Evolutionary conservation across 2,888 invertebrate genomes (phyloP).

Genomic region (Chymomyza caudatula): DNA sequence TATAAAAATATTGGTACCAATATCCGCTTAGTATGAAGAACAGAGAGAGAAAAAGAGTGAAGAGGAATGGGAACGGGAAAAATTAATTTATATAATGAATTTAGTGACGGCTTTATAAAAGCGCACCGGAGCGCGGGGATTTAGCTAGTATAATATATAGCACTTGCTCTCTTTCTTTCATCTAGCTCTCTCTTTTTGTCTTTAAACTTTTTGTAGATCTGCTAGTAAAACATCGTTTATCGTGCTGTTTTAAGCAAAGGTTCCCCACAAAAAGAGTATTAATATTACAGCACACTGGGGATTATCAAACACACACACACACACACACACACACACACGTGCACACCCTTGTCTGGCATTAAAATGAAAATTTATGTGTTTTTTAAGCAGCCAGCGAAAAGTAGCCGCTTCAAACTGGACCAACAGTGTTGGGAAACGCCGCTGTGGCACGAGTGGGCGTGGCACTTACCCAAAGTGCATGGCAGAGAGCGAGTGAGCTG

Average conservation of each 20-base stretch:
- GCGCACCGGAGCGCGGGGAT: too few relatives aligned
- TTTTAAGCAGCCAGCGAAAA: conserved; percentile 43
- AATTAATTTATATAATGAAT: too few relatives aligned
- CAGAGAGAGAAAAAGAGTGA: too few relatives aligned
- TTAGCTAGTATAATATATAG: too few relatives aligned
- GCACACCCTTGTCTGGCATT: conserved; percentile 18
- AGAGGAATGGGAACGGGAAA: too few relatives aligned
- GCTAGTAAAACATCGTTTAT: neutral
- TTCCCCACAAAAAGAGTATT: neutral
- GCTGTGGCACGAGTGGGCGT: conserved; percentile 1
- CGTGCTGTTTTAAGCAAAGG: neutral
- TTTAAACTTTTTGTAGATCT: neutral
- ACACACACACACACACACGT: conserved; percentile 46
- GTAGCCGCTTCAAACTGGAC: conserved; percentile 40
- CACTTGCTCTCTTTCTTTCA: too few relatives aligned
- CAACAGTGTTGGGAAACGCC: neutral
- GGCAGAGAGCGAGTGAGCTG: neutral
- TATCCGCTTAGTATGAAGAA: too few relatives aligned
- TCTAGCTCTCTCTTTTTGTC: too few relatives aligned
- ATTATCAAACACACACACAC: conserved; percentile 46
- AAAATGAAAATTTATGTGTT: conserved; percentile 68
- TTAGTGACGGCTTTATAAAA: too few relatives aligned
- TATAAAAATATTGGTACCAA: too few relatives aligned
- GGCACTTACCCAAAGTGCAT: too few relatives aligned
- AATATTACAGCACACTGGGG: conserved; percentile 63